A percentile compares a stretch with the other conserved stretches of the same genome.
Conservation (phyloP, 2,888 invertebrate genomes). For the Carterocephalus palaemon region DNA sequence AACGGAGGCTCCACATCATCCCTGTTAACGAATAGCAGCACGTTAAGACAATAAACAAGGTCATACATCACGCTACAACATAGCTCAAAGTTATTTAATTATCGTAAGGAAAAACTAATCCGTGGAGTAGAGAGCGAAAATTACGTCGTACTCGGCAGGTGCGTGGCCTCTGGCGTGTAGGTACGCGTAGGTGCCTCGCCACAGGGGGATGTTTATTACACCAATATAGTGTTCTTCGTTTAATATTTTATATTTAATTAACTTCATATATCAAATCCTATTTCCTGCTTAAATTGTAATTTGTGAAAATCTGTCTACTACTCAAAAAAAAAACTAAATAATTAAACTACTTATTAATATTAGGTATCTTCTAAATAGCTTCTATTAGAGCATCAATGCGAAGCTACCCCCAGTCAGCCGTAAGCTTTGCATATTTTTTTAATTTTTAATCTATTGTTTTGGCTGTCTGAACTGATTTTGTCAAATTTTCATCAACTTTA, state of each 20-base stretch:
- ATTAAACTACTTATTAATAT: too few species aligned
- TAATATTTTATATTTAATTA: background rate
- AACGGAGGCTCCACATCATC: conserved; percentile 46
- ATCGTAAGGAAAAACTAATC: conserved; percentile 78
- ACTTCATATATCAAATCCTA: background rate
- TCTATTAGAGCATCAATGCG: too few species aligned
- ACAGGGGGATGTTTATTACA: conserved; percentile 46
- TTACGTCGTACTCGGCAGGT: conserved; percentile 63
- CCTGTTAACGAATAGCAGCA: conserved; percentile 35
- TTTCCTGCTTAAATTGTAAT: too few species aligned
- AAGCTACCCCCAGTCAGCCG: too few species aligned
- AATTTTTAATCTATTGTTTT: too few species aligned
- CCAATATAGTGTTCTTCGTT: background rate
- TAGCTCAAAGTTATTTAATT: conserved; percentile 79
- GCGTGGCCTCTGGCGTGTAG: conserved; percentile 49
- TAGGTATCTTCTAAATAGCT: too few species aligned
- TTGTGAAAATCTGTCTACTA: too few species aligned
- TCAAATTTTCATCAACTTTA: too few species aligned
- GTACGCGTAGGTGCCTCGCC: conserved; percentile 36
- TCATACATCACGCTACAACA: conserved; percentile 71
- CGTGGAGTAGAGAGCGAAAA: conserved; percentile 63
- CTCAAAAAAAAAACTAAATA: too few species aligned
- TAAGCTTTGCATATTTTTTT: too few species aligned
- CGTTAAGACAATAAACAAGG: conserved; percentile 68
- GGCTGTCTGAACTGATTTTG: too few species aligned